Evolutionary conservation across 1,140 invertebrate species (phyloP), one percentile per base, ranked within the genome.

Genomic region (Eriosoma lanigerum): DNA sequence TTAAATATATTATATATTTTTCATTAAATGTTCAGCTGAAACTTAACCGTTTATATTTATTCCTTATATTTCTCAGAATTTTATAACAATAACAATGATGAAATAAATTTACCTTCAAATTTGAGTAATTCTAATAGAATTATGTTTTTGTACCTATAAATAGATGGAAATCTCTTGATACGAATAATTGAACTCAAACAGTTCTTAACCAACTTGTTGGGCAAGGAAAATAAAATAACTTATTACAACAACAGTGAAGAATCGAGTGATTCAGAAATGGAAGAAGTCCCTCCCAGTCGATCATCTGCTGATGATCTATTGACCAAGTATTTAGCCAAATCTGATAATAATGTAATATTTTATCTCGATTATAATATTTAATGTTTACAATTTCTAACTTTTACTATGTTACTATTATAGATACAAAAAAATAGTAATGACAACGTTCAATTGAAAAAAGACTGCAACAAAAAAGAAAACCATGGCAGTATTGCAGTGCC

Each of bases 401-500:
- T 38, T 38, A 38, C 3, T 38, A 38, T 38, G 8, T 38, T 38
- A 38, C 32, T 38, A 38, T 38, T 54, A 29, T 38, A 54, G 48
- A 38, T 4, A 26, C 21, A 24, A 38, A 54, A 12, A 5, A 19
- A n/a, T 17, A 17, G 13, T 21, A 50, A 44, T 38, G 24, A 72
- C 17, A 4, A 29, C 10, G 15, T 12, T 0, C 12, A 54, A 10
- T 17, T 29, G 0, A 13, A 0, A 29, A 21, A 75, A 58, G n/a
- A 17, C 24, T 6, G 3, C 5, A n/a, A 44, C 3, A 78, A 60
- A 50, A 83, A 82, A 38, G 80, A 85, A 62, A 88, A 88, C 81
- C 54, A 78, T 32, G 83, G 85, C 60, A 81, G 86, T n/a, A 81
- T 87, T 26, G 82, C 83, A 52, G 88, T 87, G 38, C 88, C 88